Conservation (phyloP, 2,888 invertebrate genomes). For the Caenorhabditis sp. region DNA sequence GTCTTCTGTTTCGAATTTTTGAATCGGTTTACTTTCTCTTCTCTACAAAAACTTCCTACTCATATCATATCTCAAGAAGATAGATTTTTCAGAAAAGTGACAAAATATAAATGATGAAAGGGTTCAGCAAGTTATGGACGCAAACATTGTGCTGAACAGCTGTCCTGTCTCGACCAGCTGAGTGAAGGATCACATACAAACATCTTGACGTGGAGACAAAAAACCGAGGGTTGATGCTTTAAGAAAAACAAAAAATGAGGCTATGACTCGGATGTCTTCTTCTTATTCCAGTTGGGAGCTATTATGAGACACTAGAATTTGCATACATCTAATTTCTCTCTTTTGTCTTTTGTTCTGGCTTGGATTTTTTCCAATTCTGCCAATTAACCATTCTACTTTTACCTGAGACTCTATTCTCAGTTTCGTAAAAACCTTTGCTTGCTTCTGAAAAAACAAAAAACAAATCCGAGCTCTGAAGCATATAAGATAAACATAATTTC, state of each 20-base stretch:
- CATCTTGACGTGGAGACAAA: slow-evolving; percentile 25
- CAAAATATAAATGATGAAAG: slow-evolving; percentile 18
- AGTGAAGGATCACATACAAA: slow-evolving; percentile 31
- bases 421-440: slow-evolving; percentile 14
- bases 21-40: not conserved
- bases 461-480: slow-evolving; percentile 15
- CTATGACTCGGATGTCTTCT: slow-evolving; percentile 15
- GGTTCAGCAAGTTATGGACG: slow-evolving; percentile 49
- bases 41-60: slow-evolving; percentile 2
- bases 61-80: slow-evolving; percentile 34
- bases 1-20: slow-evolving; percentile 29
- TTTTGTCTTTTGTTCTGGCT: slow-evolving; percentile 12
- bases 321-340: slow-evolving; percentile 11
- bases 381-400: slow-evolving; percentile 24
- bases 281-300: slow-evolving; percentile 6
- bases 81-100: slow-evolving; percentile 19
- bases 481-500: no score
- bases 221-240: slow-evolving; percentile 7
- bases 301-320: slow-evolving; percentile 32
- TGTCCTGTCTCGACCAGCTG: slow-evolving; percentile 41
- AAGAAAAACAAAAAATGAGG: slow-evolving; percentile 10
- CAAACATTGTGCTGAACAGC: slow-evolving; percentile 38
- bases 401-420: slow-evolving; percentile 36
- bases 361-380: slow-evolving; percentile 17
- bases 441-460: slow-evolving; percentile 37